Evolutionary conservation across 2,113 vertebrate species (phyloP), one percentile per base, ranked within the genome.

Genomic region (Dasyprocta punctata): DNA sequence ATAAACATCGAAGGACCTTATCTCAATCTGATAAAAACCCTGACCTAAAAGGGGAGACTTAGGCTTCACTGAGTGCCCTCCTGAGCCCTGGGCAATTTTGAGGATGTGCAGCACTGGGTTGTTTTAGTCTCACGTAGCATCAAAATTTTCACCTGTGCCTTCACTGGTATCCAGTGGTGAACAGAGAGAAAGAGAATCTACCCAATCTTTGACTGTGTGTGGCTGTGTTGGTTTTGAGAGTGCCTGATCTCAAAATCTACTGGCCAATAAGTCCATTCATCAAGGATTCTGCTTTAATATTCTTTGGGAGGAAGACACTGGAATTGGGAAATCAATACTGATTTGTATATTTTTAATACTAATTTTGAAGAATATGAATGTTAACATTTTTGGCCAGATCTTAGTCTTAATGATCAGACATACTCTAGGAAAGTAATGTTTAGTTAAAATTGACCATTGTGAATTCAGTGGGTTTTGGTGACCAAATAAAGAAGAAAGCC

Each of bases 401-500:
- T 99, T 94, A 99, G 97, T 98, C 98, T 99, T 97, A 98, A 98
- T 97, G 99, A 99, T 58, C 99, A 99, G 97, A 99, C 99, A 4
- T 99, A 99, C 98, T 99, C 49, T 99, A 99, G 88, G 99, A 99
- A 98, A 99, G 99, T 69, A 99, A 99, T 6, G 99, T 99, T 95
- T 98, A 98, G 38, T 98, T 99, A 90, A 99, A 99, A 96, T 98
- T 99, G 93, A 99, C 99, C 0, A 97, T 99, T 98, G 99, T 99
- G 92, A 99, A 99, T 98, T 99, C 99, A 1, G 98, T 99, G 91
- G 99, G 99, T 97, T 99, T 99, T 96, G 99, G 99, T 91, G 99
- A 99, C 98, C 99, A 99, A 93, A 99, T 99, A 99, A 99, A 99
- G 98, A 99, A 98, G 99, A 99, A 78, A 99, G 99, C 98, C 99